phyloP scores from a whole-genome alignment of 2,888 invertebrate species.

The Caenorhabditis angaria region DNA sequence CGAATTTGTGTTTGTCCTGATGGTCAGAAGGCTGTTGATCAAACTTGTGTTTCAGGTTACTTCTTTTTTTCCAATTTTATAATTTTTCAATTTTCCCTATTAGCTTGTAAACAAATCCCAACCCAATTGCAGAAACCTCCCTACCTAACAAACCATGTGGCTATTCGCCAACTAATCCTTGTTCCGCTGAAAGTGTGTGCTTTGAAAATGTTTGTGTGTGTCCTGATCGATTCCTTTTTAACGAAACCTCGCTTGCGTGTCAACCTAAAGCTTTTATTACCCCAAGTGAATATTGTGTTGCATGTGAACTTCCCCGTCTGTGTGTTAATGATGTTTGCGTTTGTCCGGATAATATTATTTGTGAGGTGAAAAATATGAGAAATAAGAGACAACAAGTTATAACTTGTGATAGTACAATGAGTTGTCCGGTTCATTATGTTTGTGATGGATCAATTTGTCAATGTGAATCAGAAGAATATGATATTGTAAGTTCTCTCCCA shows the following conservation, averaged over 20 bases:
- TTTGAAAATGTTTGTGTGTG: slow-evolving; percentile 35
- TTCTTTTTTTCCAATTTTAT: slow-evolving; percentile 17
- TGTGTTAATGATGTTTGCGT: slow-evolving; percentile 34
- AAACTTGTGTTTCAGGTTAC: slow-evolving; percentile 71
- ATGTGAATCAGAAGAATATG: slow-evolving; percentile 42
- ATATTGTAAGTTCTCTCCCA: slow-evolving; percentile 28
- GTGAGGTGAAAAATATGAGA: slow-evolving; percentile 17
- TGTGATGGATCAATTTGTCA: slow-evolving; percentile 46
- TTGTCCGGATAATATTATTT: slow-evolving; percentile 33
- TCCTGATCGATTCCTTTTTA: slow-evolving; percentile 37
- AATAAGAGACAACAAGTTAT: not conserved
- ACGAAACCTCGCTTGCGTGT: slow-evolving; percentile 30
- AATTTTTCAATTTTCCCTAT: too few species aligned
- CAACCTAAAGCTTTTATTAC: not conserved
- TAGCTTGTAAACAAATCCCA: too few species aligned
- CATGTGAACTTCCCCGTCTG: slow-evolving; percentile 31
- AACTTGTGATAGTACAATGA: slow-evolving; percentile 11
- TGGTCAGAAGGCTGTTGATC: slow-evolving; percentile 68
- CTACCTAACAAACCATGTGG: slow-evolving; percentile 37
- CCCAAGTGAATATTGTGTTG: slow-evolving; percentile 23
- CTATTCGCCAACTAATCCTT: slow-evolving; percentile 38
- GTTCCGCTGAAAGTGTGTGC: slow-evolving; percentile 43
- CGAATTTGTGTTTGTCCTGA: slow-evolving; percentile 70
- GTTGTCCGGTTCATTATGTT: slow-evolving; percentile 23
- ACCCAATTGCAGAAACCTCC: slow-evolving; percentile 26